phyloP scores from a whole-genome alignment of 2,888 invertebrate genomes.

The Allacma fusca region DNA sequence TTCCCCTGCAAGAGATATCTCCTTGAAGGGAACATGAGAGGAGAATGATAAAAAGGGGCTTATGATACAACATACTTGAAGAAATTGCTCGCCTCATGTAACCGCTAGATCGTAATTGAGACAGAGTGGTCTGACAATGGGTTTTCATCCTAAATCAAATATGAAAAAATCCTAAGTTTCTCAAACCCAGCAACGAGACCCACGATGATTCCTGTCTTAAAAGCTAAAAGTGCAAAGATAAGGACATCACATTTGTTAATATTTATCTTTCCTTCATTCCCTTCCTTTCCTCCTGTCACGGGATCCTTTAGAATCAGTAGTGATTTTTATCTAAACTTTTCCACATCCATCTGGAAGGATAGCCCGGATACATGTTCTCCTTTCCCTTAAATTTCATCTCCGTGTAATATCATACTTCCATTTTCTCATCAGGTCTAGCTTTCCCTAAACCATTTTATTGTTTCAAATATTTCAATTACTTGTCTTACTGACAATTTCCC shows the following conservation, averaged over 20 bases:
- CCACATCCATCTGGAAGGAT: no score
- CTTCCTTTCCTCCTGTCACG: no score
- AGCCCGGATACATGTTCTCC: no score
- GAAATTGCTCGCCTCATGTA: not conserved
- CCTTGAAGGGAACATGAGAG: not conserved
- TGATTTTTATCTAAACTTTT: no score
- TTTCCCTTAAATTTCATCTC: no score
- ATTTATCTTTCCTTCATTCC: not conserved
- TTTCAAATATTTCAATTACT: no score
- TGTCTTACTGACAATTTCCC: no score
- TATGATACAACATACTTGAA: not conserved
- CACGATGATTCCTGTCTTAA: not conserved
- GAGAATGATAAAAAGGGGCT: not conserved
- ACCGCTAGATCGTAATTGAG: conserved; percentile 6
- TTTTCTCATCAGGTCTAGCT: no score
- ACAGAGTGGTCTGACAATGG: conserved; percentile 5
- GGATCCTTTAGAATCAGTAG: no score
- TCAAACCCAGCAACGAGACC: not conserved
- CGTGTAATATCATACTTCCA: no score
- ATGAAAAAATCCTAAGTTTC: not conserved
- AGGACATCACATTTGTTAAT: not conserved
- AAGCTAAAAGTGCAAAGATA: not conserved
- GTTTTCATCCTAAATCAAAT: conserved; percentile 8
- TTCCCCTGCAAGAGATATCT: no score
- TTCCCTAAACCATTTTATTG: no score